A percentile compares a stretch with the other conserved stretches of the same genome.
These are phyloP conservation scores for Cataglyphis hispanica DNA, from an alignment of 1,140 invertebrate species.

Conservation along the genomic window DNA sequence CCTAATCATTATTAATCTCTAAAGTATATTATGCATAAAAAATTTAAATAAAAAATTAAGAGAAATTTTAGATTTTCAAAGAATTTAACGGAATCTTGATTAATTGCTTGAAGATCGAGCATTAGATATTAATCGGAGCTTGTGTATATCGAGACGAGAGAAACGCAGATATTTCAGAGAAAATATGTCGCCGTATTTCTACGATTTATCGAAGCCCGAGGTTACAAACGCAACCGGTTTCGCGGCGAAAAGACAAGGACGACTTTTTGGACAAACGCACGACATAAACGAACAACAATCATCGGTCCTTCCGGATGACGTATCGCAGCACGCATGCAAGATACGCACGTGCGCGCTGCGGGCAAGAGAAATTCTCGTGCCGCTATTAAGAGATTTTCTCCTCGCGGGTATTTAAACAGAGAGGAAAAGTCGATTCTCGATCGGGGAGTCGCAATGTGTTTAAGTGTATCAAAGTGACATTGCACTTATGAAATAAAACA, in stretches of 20 bases:
- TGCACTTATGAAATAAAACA: not conserved
- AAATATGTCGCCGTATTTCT: slow-evolving; percentile 44
- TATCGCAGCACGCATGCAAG: slow-evolving; percentile 20
- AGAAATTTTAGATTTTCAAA: not conserved
- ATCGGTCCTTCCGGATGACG: slow-evolving; percentile 58
- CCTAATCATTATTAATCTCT: no score
- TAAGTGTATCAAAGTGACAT: not conserved
- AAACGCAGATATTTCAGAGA: slow-evolving; percentile 34
- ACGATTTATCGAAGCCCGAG: slow-evolving; percentile 42
- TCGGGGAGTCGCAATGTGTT: not conserved
- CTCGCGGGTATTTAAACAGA: slow-evolving; percentile 25
- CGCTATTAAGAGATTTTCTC: slow-evolving; percentile 28
- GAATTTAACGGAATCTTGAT: not conserved
- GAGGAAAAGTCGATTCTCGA: slow-evolving; percentile 30
- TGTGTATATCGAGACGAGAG: not conserved
- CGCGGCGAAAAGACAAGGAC: slow-evolving; percentile 51
- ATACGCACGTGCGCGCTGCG: slow-evolving; percentile 55
- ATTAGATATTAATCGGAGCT: slow-evolving; percentile 19
- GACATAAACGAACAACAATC: slow-evolving; percentile 44
- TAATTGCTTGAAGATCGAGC: not conserved
- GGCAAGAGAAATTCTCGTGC: slow-evolving; percentile 36
- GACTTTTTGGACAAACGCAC: slow-evolving; percentile 39
- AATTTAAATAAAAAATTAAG: not conserved
- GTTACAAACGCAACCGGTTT: slow-evolving; percentile 55
- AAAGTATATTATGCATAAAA: not conserved